Evolutionary conservation across 2,113 vertebrate species (phyloP).

Genomic region (Oenanthe oenanthe): DNA sequence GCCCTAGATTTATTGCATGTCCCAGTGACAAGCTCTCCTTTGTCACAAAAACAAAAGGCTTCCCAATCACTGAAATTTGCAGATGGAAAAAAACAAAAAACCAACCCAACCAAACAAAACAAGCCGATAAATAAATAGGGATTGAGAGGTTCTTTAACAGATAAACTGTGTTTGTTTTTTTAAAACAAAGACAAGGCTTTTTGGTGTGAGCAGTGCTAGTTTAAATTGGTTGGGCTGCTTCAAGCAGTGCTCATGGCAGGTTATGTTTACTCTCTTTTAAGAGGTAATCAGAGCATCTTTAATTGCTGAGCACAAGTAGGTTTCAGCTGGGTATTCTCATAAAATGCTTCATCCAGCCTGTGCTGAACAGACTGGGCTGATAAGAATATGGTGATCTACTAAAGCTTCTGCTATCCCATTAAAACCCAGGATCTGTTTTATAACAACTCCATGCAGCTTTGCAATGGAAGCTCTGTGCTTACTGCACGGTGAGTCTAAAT

Average conservation of each 20-base stretch:
- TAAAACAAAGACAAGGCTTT: not conserved
- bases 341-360: not conserved
- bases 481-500: not conserved
- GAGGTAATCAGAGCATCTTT: constrained; percentile 33
- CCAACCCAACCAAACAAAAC: not conserved
- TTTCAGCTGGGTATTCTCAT: not conserved
- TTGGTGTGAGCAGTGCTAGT: not conserved
- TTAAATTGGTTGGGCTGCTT: not conserved
- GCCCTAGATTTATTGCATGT: not conserved
- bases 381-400: not conserved
- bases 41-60: constrained; percentile 6
- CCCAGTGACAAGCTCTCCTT: not conserved
- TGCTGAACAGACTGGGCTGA: constrained; percentile 1
- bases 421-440: constrained; percentile 22
- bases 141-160: not conserved
- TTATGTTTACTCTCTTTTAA: constrained; percentile 30
- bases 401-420: constrained; percentile 23
- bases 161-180: not conserved
- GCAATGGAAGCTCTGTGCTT: not conserved
- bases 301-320: constrained; percentile 10
- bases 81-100: not conserved
- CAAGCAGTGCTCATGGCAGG: not conserved
- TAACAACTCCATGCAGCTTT: not conserved
- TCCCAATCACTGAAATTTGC: not conserved
- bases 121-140: not conserved